Percentiles rank a stretch among this genome's conserved stretches.
phyloP scores from a whole-genome alignment of 1,140 invertebrate species.

The Pseudomyrmex gracilis region DNA sequence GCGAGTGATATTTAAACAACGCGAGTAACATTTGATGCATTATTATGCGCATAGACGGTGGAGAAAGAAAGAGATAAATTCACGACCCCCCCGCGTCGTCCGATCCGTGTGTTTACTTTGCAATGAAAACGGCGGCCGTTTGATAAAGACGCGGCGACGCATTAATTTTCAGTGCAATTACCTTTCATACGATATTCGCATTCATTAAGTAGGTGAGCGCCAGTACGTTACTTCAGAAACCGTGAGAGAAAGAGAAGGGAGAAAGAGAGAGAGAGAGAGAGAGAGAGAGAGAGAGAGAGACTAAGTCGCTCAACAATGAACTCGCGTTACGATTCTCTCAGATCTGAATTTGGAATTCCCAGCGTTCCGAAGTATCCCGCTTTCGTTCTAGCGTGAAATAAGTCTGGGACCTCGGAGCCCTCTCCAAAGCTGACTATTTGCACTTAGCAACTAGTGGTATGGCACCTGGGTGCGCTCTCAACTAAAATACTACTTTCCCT shows the following conservation, averaged over 20 bases:
- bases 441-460: conserved; percentile 78
- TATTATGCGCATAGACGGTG: conserved; percentile 7
- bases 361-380: conserved; percentile 69
- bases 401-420: conserved; percentile 75
- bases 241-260: conserved; percentile 35
- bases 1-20: conserved; percentile 37
- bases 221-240: conserved; percentile 50
- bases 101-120: conserved; percentile 10
- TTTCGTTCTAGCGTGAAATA: conserved; percentile 80
- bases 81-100: background rate
- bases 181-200: conserved; percentile 53
- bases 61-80: background rate
- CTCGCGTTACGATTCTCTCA: conserved; percentile 61
- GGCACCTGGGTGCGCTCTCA: conserved; percentile 75
- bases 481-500: conserved; percentile 70
- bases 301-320: conserved; percentile 69
- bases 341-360: conserved; percentile 74
- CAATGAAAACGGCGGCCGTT: background rate
- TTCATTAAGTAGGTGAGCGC: conserved; percentile 65
- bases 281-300: conserved; percentile 5
- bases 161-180: conserved; percentile 48
- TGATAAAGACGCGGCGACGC: conserved; percentile 36
- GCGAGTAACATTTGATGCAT: conserved; percentile 38
- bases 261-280: conserved; percentile 12
- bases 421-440: conserved; percentile 75